These are phyloP conservation scores for Nephrotoma appendiculata DNA, from an alignment of 2,888 invertebrate species.

Conservation along the genomic window DNA sequence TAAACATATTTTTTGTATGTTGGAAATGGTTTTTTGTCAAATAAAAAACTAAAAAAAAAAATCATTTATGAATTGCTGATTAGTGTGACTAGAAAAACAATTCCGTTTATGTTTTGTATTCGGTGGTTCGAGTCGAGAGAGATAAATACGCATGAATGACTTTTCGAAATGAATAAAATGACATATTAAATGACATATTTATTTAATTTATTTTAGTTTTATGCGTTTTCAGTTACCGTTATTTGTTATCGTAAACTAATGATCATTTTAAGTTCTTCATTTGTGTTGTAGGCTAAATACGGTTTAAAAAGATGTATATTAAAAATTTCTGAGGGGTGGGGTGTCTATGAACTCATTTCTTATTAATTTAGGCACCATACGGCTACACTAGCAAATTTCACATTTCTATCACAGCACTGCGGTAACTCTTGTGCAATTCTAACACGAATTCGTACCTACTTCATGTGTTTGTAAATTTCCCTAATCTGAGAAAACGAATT, in stretches of 20 bases:
- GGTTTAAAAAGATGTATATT: too few relatives aligned
- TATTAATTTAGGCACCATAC: too few relatives aligned
- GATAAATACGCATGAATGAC: conserved; percentile 1
- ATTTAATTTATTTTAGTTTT: not conserved
- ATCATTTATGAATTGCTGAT: not conserved
- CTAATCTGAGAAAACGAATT: too few relatives aligned
- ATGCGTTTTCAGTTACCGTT: not conserved
- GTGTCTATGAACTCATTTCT: too few relatives aligned
- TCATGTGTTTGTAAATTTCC: too few relatives aligned
- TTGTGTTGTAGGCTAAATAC: too few relatives aligned
- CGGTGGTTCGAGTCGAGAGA: not conserved
- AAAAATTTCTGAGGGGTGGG: too few relatives aligned
- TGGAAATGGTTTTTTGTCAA: not conserved
- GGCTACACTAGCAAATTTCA: too few relatives aligned
- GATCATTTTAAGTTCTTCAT: too few relatives aligned
- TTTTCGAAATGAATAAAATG: not conserved
- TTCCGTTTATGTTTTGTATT: not conserved
- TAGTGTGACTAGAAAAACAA: conserved; percentile 3
- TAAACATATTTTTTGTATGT: not conserved
- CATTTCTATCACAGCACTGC: too few relatives aligned
- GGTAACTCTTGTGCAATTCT: too few relatives aligned
- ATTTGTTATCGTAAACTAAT: not conserved
- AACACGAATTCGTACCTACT: too few relatives aligned
- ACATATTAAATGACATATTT: not conserved
- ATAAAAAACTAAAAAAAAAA: not conserved